Evolutionary conservation across 2,888 invertebrate species (phyloP).

Genomic region (Uloborus plumipes): DNA sequence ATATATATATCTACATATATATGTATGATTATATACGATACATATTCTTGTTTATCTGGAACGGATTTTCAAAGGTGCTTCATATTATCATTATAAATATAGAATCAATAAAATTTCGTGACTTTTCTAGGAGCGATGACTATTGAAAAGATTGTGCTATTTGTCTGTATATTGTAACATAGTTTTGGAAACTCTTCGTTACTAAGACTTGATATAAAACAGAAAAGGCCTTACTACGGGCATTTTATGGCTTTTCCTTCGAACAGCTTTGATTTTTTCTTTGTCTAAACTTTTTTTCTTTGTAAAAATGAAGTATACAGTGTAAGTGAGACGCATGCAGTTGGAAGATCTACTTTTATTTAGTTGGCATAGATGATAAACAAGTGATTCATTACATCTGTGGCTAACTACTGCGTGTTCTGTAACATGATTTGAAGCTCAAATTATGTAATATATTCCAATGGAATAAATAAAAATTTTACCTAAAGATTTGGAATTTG

Average conservation of each 20-base stretch:
- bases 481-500: not conserved
- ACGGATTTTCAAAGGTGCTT: slow-evolving; percentile 62
- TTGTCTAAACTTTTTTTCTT: slow-evolving; percentile 35
- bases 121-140: slow-evolving; percentile 45
- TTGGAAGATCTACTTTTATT: slow-evolving; percentile 31
- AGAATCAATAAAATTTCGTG: slow-evolving; percentile 38
- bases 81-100: slow-evolving; percentile 56
- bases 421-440: slow-evolving; percentile 60
- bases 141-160: slow-evolving; percentile 27
- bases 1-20: slow-evolving; percentile 52
- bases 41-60: slow-evolving; percentile 56
- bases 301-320: slow-evolving; percentile 11
- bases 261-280: slow-evolving; percentile 15
- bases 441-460: slow-evolving; percentile 61
- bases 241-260: slow-evolving; percentile 41
- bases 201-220: slow-evolving; percentile 18
- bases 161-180: slow-evolving; percentile 49
- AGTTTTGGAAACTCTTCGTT: slow-evolving; percentile 43
- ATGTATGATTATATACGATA: slow-evolving; percentile 52
- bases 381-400: slow-evolving; percentile 28
- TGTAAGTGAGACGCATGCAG: slow-evolving; percentile 39
- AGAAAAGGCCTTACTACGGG: slow-evolving; percentile 22
- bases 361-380: slow-evolving; percentile 26
- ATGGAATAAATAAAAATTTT: slow-evolving; percentile 61
- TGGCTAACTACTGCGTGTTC: slow-evolving; percentile 56